These are phyloP conservation scores for Enteromius afrohamiltoni DNA, from an alignment of 2,797 vertebrate species.

Conservation along the genomic window DNA sequence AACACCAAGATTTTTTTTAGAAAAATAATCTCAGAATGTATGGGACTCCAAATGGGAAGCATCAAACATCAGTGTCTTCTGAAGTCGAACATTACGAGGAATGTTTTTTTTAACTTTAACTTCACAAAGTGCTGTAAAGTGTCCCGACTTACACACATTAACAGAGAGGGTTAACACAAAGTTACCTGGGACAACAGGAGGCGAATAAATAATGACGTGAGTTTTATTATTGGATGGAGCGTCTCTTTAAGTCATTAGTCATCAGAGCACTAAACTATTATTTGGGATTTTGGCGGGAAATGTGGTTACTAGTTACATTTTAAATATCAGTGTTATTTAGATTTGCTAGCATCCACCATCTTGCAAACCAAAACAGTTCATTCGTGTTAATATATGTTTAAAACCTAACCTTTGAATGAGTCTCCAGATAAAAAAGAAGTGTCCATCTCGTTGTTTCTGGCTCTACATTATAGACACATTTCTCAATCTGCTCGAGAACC, in stretches of 20 bases:
- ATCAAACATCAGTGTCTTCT: not conserved
- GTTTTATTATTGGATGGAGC: not conserved
- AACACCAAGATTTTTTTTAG: not conserved
- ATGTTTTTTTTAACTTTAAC: not conserved
- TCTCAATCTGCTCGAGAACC: not conserved
- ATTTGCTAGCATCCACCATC: not conserved
- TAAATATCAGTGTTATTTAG: slow-evolving; percentile 1
- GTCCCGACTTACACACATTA: not conserved
- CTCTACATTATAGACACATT: not conserved
- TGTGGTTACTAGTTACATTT: not conserved
- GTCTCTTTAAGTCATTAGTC: not conserved
- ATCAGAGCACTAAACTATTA: not conserved
- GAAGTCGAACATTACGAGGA: not conserved
- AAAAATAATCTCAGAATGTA: not conserved
- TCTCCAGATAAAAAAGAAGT: not conserved
- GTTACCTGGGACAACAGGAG: not conserved
- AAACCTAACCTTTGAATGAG: not conserved
- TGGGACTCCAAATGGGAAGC: not conserved
- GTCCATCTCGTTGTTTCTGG: not conserved
- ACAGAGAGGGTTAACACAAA: not conserved
- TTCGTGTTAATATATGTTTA: not conserved
- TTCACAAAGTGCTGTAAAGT: not conserved
- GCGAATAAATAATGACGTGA: not conserved
- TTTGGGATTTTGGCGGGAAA: not conserved
- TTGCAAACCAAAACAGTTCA: not conserved